Evolutionary conservation across 2,888 invertebrate genomes (phyloP), one percentile per base, ranked within the genome.

Genomic region (Drosophila lutescens): DNA sequence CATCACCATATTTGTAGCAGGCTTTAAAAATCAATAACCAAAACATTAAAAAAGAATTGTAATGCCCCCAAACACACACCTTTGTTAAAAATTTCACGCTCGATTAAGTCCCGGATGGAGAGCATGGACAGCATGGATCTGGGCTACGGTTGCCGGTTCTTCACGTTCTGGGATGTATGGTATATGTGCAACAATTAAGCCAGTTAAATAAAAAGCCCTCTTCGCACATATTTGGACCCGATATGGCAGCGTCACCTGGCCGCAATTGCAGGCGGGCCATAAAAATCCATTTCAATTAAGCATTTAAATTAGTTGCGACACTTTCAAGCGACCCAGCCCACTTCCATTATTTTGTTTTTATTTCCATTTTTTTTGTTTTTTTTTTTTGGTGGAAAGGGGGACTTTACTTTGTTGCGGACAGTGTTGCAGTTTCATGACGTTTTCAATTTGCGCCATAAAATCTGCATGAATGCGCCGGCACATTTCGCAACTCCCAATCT

Each of bases 221-320:
- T 88, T 86, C 70, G 74, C 85, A 85, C 88, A 79, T 84, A 86
- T 86, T 88, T 86, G 86, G 75, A 58, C 34, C 50, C 51, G 51
- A 55, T 73, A 66, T 41, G 61, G 59, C 56, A 58, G 40, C 65
- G 76, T 55, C 76, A 83, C 75, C 80, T 77, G 86, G 62, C 65
- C 69, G 62, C 74, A 69, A 71, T 76, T 76, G 66, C 62, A 63
- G 78, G 77, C 73, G 76, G 74, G 67, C 77, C 81, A 83, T 82
- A 90, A 90, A 80, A 89, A 88, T 80, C 88, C 86, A 86, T 89
- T 89, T 90, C 89, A 90, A 89, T 89, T 89, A 89, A 89, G 85
- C 77, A 89, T 89, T 90, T 86, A 89, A 89, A 89, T 89, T 88
- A 89, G 88, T 89, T 87, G 84, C 84, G 77, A 89, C 89, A 86